A percentile compares a stretch with the other conserved stretches of the same genome.
Evolutionary conservation across 2,797 vertebrate genomes (phyloP).

Genomic region (Taenioides sp.): DNA sequence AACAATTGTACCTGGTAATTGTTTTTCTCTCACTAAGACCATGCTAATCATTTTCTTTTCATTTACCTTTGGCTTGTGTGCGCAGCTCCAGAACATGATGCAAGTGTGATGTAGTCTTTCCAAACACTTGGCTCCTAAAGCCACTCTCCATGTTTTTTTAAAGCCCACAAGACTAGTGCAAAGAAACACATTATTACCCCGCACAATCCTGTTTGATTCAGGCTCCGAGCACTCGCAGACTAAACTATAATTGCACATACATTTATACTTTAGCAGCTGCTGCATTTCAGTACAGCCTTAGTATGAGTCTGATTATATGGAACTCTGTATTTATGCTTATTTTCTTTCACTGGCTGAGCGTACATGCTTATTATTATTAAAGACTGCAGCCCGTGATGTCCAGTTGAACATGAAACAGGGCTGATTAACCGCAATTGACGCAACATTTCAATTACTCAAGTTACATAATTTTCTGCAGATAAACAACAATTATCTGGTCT

Average conservation of each 20-base stretch:
- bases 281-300: slow-evolving; percentile 43
- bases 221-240: slow-evolving; percentile 17
- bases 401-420: slow-evolving; percentile 1
- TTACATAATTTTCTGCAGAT: no score
- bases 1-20: background rate
- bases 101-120: background rate
- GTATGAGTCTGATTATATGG: slow-evolving; percentile 30
- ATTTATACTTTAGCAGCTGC: slow-evolving; percentile 23
- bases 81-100: background rate
- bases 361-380: slow-evolving; percentile 48
- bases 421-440: background rate
- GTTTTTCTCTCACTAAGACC: background rate
- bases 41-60: background rate
- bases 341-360: slow-evolving; percentile 36
- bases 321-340: slow-evolving; percentile 38
- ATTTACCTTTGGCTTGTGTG: background rate
- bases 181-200: slow-evolving; percentile 20
- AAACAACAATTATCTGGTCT: no score
- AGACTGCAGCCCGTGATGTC: slow-evolving; percentile 30
- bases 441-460: no score
- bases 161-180: background rate
- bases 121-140: background rate
- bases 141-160: slow-evolving; percentile 1
- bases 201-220: slow-evolving; percentile 14
- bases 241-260: slow-evolving; percentile 26